A percentile compares a stretch with the other conserved stretches of the same genome.
These are phyloP conservation scores for Drosophila nebulosa DNA, from an alignment of 1,140 invertebrate genomes.

Conservation along the genomic window DNA sequence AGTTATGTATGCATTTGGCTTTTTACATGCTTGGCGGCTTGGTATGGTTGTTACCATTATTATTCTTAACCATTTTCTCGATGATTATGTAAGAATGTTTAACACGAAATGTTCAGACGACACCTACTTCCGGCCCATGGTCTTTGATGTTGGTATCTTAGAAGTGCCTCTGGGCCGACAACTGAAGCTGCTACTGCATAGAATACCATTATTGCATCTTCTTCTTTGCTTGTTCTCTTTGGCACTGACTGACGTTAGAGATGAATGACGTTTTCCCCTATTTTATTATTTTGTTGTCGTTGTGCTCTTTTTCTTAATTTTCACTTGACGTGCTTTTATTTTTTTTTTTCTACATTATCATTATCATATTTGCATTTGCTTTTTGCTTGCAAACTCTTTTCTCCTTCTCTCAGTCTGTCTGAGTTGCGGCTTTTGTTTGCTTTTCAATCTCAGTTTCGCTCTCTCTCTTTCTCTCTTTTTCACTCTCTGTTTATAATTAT, in stretches of 20 bases:
- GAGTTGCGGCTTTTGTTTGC: slow-evolving; percentile 32
- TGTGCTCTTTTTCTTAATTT: slow-evolving; percentile 65
- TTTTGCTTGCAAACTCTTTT: slow-evolving; percentile 19
- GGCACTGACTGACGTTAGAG: slow-evolving; percentile 27
- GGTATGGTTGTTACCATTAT: neutral
- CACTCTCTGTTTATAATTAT: slow-evolving; percentile 62
- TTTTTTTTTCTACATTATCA: slow-evolving; percentile 68
- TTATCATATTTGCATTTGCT: slow-evolving; percentile 76
- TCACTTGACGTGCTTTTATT: slow-evolving; percentile 68
- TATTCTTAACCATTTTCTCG: neutral
- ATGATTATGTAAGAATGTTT: slow-evolving; percentile 33
- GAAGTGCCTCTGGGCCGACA: slow-evolving; percentile 21
- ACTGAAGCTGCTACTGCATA: slow-evolving; percentile 55
- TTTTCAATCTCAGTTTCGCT: slow-evolving; percentile 24
- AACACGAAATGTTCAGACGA: slow-evolving; percentile 45
- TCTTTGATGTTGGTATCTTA: slow-evolving; percentile 32
- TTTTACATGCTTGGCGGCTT: neutral
- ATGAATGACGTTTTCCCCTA: slow-evolving; percentile 20
- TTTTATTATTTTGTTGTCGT: neutral
- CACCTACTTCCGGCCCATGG: slow-evolving; percentile 66
- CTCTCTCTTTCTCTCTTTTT: neutral
- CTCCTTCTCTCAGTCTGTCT: slow-evolving; percentile 11
- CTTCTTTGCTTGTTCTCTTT: slow-evolving; percentile 3
- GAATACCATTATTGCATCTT: slow-evolving; percentile 37
- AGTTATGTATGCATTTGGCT: neutral